Evolutionary conservation across 2,888 invertebrate genomes (phyloP), one percentile per base, ranked within the genome.

Genomic region (Xylota sylvarum): DNA sequence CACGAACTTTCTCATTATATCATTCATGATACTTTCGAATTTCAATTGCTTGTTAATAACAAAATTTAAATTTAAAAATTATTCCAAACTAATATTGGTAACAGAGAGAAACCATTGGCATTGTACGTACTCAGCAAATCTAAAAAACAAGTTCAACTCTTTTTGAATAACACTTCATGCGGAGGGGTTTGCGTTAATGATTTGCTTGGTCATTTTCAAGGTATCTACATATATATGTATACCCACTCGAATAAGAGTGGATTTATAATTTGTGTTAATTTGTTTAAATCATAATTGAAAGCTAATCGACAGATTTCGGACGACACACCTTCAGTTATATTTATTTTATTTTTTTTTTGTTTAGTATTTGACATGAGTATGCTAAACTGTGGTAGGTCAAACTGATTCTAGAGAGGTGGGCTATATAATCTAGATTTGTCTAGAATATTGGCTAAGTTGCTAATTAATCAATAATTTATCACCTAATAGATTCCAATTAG

Each of bases 151-250:
- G 89, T 94, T 73, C 92, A 95, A 74, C 93, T 94, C 89, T 93
- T 98, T 89, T 90, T 95, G 88, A 92, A 94, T 74, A 95, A 95
- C 91, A 97, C 97, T 43, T 95, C 95, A 88, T 95, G 96, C 91
- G 98, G 98, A 77, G 95, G 95, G 70, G 94, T 96, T 90, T 94
- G 95, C 90, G 93, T 96, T 90, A 98, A 98, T 93, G 98, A 98
- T 74, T 56, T 88, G 69, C 87, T 89, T 70, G 80, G 69, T 69
- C 88, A 89, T 19, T 88, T 80, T 80, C 50, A 78, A 89, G 89
- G 89, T 89, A 89, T 3, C 23, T 23, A 23, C 3, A 23, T 23
- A 23, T 23, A 23, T 23, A 23, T 23, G 23, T 64, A 37, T 7
- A 37, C 4, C 10, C 4, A 52, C 6, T 62, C 32, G 19, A 48